Base-by-base conservation (phyloP, 2,888 invertebrate genomes). In the Hirtodrosophila trivittata region DNA sequence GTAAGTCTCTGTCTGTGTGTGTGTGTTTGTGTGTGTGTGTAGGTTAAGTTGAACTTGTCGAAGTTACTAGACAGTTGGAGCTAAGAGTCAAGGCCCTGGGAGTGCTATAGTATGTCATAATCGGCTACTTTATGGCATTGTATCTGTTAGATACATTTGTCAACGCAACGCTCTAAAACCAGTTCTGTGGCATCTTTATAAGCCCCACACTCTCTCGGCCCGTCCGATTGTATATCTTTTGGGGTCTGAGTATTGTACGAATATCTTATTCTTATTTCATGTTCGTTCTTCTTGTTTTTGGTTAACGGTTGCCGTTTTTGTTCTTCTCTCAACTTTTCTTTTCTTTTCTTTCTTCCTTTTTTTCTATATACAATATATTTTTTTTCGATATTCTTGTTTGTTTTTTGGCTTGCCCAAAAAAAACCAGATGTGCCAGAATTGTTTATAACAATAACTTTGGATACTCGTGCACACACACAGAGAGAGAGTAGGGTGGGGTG, bases 371-470 rank as follows among this genome's bases (percentile, higher is more conserved):
- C 32, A 32, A 10, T n/a, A 7, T 21, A 12, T 43, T 43, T 28
- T 42, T 35, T 46, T 54, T 33, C 25, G 3, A 9, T 28, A n/a
- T 28, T 28, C 10, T 43, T 41, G 30, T 39, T 43, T 41, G 30
- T 39, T 28, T 6, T 18, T 21, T 57, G 32, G 32, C 28, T 37
- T 14, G 13, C 33, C 46, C 37, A 9, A 33, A 41, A 25, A 47
- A 51, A 70, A 64, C 59, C 76, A 81, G 76, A 76, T 77, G 82
- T 62, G 72, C 49, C 46, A 43, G 56, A 77, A 81, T 81, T 81
- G 85, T 84, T 81, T 81, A 81, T 80, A 68, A 58, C 72, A 75
- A 75, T 57, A 62, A 50, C 21, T 64, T 49, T 47, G 21, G n/a
- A 50, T n/a, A 21, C 1, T 25, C 12, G 18, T 16, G 37, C 35